Evolutionary conservation across 2,888 invertebrate genomes (phyloP).

Genomic region (Apomyelois bistriatella): DNA sequence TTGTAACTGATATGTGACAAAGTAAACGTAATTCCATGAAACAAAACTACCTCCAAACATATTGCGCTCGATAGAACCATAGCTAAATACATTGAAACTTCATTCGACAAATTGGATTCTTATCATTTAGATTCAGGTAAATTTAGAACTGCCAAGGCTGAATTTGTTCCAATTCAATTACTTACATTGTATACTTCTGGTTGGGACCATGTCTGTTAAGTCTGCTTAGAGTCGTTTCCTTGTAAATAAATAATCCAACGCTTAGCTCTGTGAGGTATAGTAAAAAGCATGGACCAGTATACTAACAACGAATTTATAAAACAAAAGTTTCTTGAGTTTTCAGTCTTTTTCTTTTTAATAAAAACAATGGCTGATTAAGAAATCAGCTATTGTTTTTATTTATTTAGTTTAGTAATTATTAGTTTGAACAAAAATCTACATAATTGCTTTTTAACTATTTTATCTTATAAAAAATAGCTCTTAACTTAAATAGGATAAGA

Average conservation of each 20-base stretch:
- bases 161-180: slow-evolving; percentile 31
- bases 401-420: no score
- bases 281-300: neutral
- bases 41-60: neutral
- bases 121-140: neutral
- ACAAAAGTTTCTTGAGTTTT: no score
- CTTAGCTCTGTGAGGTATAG: neutral
- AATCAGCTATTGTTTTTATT: no score
- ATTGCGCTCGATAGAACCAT: neutral
- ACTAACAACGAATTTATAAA: no score
- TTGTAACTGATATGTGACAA: no score
- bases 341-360: no score
- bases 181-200: slow-evolving; percentile 28
- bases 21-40: no score
- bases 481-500: no score
- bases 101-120: neutral
- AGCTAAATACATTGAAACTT: neutral
- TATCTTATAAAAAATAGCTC: no score
- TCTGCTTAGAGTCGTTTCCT: slow-evolving; percentile 13
- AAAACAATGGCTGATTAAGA: no score
- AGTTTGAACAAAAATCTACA: no score
- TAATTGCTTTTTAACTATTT: no score
- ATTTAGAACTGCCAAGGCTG: slow-evolving; percentile 10
- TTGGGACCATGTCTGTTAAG: neutral
- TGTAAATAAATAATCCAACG: slow-evolving; percentile 31